phyloP scores from a whole-genome alignment of 2,113 vertebrate species.

The Paradisaea rubra region DNA sequence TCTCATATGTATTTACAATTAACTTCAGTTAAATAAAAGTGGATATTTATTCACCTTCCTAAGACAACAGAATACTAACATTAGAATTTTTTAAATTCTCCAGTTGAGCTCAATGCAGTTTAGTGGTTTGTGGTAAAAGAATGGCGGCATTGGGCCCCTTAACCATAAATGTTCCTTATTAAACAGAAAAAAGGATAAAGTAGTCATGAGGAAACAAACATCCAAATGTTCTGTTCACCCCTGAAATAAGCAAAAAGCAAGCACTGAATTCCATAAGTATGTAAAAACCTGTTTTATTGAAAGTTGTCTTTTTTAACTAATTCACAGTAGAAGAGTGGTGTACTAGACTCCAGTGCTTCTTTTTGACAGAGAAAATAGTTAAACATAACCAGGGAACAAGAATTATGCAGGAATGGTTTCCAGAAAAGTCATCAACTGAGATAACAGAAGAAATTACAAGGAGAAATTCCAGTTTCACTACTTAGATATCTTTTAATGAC shows the following conservation, averaged over 20 bases:
- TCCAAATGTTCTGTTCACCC: neutral
- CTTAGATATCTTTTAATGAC: neutral
- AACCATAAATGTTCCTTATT: neutral
- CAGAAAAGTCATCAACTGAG: neutral
- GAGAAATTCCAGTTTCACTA: neutral
- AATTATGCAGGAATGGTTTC: neutral
- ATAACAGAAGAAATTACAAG: neutral
- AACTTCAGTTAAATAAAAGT: neutral
- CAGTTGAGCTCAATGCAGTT: neutral
- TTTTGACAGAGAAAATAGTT: neutral
- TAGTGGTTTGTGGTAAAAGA: neutral
- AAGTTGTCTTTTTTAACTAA: neutral
- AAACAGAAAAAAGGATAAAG: neutral
- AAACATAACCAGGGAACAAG: neutral
- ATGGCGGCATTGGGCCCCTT: neutral
- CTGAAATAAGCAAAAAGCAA: neutral
- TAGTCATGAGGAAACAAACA: neutral
- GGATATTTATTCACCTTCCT: neutral
- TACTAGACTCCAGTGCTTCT: neutral
- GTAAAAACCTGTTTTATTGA: neutral
- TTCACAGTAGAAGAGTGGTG: neutral
- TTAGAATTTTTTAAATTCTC: neutral
- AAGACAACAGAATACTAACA: neutral
- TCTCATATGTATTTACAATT: neutral
- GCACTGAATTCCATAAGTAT: neutral